Conservation (phyloP, 2,113 vertebrate species). For the Fregata magnificens region DNA sequence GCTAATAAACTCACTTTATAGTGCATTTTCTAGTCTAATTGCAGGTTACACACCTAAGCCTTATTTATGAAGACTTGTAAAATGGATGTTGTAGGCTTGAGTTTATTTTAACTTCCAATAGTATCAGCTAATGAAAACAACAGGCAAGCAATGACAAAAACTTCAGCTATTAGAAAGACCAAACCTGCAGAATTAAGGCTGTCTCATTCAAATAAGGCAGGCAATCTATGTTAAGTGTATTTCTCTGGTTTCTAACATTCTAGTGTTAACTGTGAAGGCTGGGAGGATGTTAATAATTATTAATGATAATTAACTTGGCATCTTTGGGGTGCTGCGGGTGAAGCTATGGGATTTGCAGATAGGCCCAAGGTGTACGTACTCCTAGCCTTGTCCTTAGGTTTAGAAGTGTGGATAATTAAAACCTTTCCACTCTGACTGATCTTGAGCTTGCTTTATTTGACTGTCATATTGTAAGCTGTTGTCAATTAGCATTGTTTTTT, state of each 20-base stretch:
- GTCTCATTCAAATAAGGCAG: neutral
- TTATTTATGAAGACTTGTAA: neutral
- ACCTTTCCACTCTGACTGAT: neutral
- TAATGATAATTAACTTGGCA: neutral
- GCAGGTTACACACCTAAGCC: neutral
- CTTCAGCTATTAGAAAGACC: neutral
- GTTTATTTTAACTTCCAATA: neutral
- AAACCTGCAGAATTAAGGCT: neutral
- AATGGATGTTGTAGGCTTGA: neutral
- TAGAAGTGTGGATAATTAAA: neutral
- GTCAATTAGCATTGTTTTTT: slow-evolving; percentile 15
- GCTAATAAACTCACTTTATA: neutral
- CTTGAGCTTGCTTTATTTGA: neutral
- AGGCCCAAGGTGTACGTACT: neutral
- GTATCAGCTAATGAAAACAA: slow-evolving; percentile 8
- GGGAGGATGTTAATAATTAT: neutral
- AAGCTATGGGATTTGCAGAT: neutral
- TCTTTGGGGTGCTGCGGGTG: neutral
- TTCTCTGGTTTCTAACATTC: neutral
- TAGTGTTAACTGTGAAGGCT: neutral
- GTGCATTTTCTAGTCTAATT: slow-evolving; percentile 21
- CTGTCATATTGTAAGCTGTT: neutral
- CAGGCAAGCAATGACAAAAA: neutral
- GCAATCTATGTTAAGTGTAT: neutral
- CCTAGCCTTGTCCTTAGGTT: neutral